phyloP scores from a whole-genome alignment of 2,113 vertebrate genomes.

The Noturus placidus region DNA sequence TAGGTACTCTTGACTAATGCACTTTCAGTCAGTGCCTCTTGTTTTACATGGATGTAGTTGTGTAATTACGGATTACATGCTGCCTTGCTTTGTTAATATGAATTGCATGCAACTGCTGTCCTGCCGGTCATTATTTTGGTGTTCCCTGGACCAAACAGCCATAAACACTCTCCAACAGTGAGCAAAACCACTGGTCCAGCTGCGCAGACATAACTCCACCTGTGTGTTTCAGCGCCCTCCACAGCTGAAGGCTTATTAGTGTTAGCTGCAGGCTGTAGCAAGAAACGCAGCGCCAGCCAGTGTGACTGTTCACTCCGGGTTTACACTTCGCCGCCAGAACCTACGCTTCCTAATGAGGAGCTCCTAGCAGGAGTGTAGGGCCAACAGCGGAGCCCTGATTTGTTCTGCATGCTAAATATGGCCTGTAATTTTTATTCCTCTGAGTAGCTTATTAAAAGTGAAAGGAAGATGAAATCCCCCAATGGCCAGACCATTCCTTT shows the following conservation, averaged over 20 bases:
- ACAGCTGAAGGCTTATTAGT: conserved; percentile 64
- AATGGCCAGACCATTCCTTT: conserved; percentile 66
- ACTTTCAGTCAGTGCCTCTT: conserved; percentile 65
- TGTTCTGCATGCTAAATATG: conserved; percentile 75
- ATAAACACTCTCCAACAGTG: conserved; percentile 28
- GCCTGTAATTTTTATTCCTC: conserved; percentile 71
- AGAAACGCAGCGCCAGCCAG: conserved; percentile 54
- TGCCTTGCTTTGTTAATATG: conserved; percentile 58
- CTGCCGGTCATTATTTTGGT: conserved; percentile 44
- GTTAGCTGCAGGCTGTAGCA: conserved; percentile 62
- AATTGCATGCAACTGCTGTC: conserved; percentile 52
- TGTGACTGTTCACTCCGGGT: conserved; percentile 62
- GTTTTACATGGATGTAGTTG: conserved; percentile 68
- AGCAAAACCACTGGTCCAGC: conserved; percentile 53
- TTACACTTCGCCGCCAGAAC: conserved; percentile 55
- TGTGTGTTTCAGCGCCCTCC: conserved; percentile 53
- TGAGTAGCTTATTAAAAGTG: conserved; percentile 72
- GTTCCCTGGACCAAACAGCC: conserved; percentile 44
- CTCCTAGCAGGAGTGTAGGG: conserved; percentile 71
- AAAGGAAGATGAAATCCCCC: conserved; percentile 72
- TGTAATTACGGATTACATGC: conserved; percentile 64
- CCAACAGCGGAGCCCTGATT: conserved; percentile 68
- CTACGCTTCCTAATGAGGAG: conserved; percentile 73
- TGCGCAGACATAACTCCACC: conserved; percentile 46
- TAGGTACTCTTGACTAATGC: conserved; percentile 65